Evolutionary conservation across 1,140 invertebrate species (phyloP).

Genomic region (Lineus longissimus): DNA sequence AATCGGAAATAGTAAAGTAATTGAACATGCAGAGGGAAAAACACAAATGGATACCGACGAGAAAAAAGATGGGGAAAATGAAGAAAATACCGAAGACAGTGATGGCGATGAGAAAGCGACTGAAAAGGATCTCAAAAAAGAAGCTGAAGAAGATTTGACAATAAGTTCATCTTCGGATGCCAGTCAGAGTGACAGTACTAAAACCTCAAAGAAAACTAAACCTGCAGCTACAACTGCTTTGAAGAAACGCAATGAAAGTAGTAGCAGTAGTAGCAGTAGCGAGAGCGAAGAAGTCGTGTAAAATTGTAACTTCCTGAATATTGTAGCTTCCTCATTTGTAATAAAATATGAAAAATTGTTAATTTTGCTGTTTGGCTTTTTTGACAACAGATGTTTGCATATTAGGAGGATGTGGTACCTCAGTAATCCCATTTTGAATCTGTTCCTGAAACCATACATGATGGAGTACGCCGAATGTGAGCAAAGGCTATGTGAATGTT

Average conservation of each 20-base stretch:
- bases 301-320: too few species aligned
- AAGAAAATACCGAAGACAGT: neutral
- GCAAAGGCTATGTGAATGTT: too few species aligned
- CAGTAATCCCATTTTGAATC: too few species aligned
- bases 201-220: neutral
- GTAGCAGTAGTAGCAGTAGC: slow-evolving; percentile 6
- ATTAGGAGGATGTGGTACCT: too few species aligned
- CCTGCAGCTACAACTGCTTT: neutral
- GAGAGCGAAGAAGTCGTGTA: neutral
- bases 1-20: neutral
- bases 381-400: too few species aligned
- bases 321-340: neutral
- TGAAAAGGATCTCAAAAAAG: neutral
- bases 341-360: neutral
- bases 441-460: too few species aligned
- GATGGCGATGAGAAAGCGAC: neutral
- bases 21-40: neutral
- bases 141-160: slow-evolving; percentile 1
- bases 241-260: neutral
- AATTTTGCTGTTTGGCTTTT: too few species aligned
- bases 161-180: slow-evolving; percentile 1
- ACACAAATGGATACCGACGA: neutral
- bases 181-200: neutral
- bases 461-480: too few species aligned
- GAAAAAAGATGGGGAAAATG: neutral